These are phyloP conservation scores for Lasioglossum villosulum DNA, from an alignment of 2,888 invertebrate species.

Conservation along the genomic window DNA sequence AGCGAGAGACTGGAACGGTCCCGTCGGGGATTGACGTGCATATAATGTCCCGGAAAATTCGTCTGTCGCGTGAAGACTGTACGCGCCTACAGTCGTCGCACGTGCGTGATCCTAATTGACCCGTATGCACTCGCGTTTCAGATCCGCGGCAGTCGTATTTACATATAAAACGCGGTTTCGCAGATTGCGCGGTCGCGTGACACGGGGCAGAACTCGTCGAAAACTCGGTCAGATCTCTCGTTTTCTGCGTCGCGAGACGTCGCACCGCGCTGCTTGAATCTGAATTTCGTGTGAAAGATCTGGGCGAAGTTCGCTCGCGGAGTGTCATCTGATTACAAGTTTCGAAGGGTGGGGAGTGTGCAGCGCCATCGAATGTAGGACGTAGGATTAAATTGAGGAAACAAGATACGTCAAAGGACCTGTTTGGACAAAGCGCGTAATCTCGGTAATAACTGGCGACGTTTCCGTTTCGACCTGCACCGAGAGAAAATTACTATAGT, in stretches of 20 bases:
- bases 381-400: neutral
- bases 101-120: conserved; percentile 47
- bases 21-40: conserved; percentile 27
- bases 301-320: neutral
- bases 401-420: neutral
- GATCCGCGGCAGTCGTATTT: conserved; percentile 18
- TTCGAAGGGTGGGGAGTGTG: neutral
- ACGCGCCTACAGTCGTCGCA: conserved; percentile 15
- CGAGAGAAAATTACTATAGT: neutral
- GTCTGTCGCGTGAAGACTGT: conserved; percentile 44
- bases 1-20: conserved; percentile 1
- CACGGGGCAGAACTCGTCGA: conserved; percentile 34
- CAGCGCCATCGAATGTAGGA: neutral
- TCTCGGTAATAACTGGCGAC: neutral
- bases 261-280: conserved; percentile 44
- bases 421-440: neutral
- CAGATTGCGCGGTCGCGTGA: conserved; percentile 67
- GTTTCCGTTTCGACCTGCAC: neutral
- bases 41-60: conserved; percentile 47
- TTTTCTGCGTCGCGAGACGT: conserved; percentile 37
- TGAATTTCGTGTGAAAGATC: conserved; percentile 44
- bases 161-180: conserved; percentile 37
- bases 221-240: conserved; percentile 70
- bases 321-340: conserved; percentile 1
- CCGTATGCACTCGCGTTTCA: neutral